Evolutionary conservation across 2,888 invertebrate species (phyloP), one percentile per base, ranked within the genome.

Genomic region (Dexiosoma caninum): DNA sequence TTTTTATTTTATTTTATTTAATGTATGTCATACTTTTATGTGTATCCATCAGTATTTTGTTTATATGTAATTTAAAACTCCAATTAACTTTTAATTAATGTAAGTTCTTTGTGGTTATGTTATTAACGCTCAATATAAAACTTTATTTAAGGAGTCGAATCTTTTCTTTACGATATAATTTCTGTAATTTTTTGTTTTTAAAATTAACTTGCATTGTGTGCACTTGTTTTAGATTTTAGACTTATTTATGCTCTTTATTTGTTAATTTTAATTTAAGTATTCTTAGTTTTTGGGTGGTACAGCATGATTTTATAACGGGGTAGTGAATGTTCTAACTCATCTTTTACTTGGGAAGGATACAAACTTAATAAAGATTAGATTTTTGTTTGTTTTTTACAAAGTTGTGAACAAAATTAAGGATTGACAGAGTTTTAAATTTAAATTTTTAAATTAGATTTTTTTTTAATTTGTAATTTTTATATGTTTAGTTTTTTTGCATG

Each of bases 41-140:
- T n/a, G 53, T 69, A 53, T 49, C 14, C 49, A 57, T 57, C 57
- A 23, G 62, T 64, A 49, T 40, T 55, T 77, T 51, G n/a, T n/a
- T 59, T 67, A 49, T 42, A 14, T 62, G 19, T 42, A 35, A 44
- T 27, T 64, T 74, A 81, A 82, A 81, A 71, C n/a, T 69, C 44
- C 55, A 64, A 59, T 60, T 64, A 60, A 66, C 30, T 53, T 35
- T 62, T 35, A 71, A 67, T 44, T 62, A 62, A 44, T 49, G 59
- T 30, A 60, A 70, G 30, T 60, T 49, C 69, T 70, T 27, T 12
- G 51, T 44, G 60, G 12, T 27, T 57, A 12, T 42, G n/a, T 59
- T 19, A 30, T 6, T 16, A 44, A 37, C 30, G 60, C 10, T 32
- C 19, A 23, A 49, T 66, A 49, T 57, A 57, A 75, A 59, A 75